phyloP scores from a whole-genome alignment of 2,113 vertebrate species.

The Calidris pugnax region DNA sequence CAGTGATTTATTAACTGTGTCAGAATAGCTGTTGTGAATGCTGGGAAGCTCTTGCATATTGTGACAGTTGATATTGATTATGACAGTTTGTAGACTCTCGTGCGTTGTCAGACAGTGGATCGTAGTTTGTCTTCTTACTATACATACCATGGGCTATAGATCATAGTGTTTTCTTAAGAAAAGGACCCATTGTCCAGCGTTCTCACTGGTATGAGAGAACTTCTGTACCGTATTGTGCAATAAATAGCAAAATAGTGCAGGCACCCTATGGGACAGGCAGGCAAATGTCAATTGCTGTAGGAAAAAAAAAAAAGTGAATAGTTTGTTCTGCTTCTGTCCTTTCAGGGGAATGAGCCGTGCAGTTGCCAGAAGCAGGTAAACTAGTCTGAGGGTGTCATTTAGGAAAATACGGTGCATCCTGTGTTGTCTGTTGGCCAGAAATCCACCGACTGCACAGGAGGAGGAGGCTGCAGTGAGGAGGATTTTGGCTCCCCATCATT shows the following conservation, averaged over 20 bases:
- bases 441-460: not conserved
- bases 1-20: conserved; percentile 75
- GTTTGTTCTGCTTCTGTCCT: conserved; percentile 5
- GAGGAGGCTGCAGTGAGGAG: not conserved
- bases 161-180: conserved; percentile 51
- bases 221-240: conserved; percentile 34
- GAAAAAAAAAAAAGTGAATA: not conserved
- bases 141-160: conserved; percentile 56
- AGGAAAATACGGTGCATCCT: not conserved
- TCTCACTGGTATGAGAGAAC: not conserved
- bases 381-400: not conserved
- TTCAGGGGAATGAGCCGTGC: not conserved
- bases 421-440: not conserved
- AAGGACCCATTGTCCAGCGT: conserved; percentile 46
- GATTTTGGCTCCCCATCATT: not conserved
- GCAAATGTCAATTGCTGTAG: conserved; percentile 31
- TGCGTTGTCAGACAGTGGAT: conserved; percentile 50
- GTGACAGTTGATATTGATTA: conserved; percentile 75
- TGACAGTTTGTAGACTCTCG: conserved; percentile 65
- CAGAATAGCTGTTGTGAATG: conserved; percentile 66
- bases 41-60: conserved; percentile 62
- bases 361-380: not conserved
- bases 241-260: conserved; percentile 39
- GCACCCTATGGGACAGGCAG: conserved; percentile 21
- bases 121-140: conserved; percentile 60